Percentiles rank a stretch among this genome's conserved stretches.
These are phyloP conservation scores for Cygnus buccinator DNA, from an alignment of 2,113 vertebrate species.

Conservation along the genomic window DNA sequence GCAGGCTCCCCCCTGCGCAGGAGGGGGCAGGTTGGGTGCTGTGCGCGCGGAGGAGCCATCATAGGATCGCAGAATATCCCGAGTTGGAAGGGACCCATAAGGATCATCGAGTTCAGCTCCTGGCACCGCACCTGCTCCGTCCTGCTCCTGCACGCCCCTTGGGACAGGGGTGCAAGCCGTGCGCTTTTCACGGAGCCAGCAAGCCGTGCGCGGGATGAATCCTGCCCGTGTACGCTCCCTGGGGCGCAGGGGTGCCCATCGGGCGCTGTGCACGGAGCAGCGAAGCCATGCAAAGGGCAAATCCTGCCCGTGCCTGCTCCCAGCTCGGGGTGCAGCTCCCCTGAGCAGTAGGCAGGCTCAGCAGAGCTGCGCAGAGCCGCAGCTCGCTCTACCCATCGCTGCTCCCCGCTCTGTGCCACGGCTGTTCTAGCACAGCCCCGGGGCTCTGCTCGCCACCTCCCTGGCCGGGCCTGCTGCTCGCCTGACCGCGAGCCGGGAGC, in stretches of 20 bases:
- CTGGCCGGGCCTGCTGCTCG: not conserved
- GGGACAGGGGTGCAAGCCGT: too few relatives aligned
- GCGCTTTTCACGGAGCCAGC: not conserved
- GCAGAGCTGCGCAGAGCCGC: not conserved
- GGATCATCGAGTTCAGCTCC: too few relatives aligned
- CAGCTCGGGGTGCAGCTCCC: not conserved
- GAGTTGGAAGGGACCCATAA: too few relatives aligned
- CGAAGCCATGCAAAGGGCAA: fast-evolving
- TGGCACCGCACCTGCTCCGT: too few relatives aligned
- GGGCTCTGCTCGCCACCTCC: fast-evolving
- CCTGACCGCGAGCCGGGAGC: not conserved
- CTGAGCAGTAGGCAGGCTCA: fast-evolving
- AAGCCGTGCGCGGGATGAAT: not conserved
- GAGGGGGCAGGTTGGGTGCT: not conserved
- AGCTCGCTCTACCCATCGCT: fast-evolving
- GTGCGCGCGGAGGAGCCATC: not conserved
- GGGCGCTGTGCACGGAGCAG: fast-evolving
- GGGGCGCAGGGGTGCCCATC: not conserved
- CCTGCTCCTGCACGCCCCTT: fast-evolving
- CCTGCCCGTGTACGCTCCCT: fast-evolving
- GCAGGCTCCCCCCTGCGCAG: fast-evolving
- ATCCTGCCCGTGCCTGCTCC: not conserved
- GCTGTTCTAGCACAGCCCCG: not conserved
- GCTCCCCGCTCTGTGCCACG: not conserved
- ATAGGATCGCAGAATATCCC: too few relatives aligned